Percentiles rank a stretch among this genome's conserved stretches.
Conservation (phyloP, 2,888 invertebrate species). For the Synanthedon vespiformis region DNA sequence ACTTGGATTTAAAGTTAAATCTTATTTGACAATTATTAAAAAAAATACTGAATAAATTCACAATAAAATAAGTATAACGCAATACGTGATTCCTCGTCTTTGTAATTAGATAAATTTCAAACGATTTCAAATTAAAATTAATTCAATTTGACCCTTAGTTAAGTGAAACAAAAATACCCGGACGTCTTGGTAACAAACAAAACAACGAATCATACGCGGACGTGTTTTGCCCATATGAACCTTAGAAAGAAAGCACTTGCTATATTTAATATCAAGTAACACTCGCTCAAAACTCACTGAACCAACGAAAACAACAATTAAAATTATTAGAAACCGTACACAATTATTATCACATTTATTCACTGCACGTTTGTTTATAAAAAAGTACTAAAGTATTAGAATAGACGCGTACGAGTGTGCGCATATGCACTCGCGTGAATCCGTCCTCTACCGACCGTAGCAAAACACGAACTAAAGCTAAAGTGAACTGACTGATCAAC, state of each 20-base stretch:
- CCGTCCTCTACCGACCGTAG: conserved; percentile 1
- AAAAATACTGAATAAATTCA: too few species aligned
- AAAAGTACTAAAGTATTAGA: conserved; percentile 29
- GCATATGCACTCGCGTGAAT: conserved; percentile 45
- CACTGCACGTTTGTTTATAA: conserved; percentile 16
- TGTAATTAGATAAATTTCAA: too few species aligned
- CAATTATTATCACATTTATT: conserved; percentile 34
- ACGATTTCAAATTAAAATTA: too few species aligned
- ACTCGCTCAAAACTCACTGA: conserved; percentile 29
- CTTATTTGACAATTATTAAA: too few species aligned
- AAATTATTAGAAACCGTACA: conserved; percentile 22
- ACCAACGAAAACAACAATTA: conserved; percentile 21
- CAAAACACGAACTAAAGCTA: conserved; percentile 9
- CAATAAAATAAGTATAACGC: too few species aligned
- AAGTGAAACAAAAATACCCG: conserved; percentile 35
- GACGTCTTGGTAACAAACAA: conserved; percentile 62
- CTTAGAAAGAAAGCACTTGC: conserved; percentile 32
- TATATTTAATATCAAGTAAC: conserved; percentile 30
- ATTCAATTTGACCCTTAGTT: too few species aligned
- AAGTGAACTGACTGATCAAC: conserved; percentile 2
- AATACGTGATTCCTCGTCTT: too few species aligned
- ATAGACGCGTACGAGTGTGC: conserved; percentile 27
- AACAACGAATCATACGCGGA: conserved; percentile 62
- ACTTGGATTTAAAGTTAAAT: too few species aligned
- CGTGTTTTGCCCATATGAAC: conserved; percentile 52